These are phyloP conservation scores for Pampus argenteus DNA, from an alignment of 2,797 vertebrate species.

Conservation along the genomic window DNA sequence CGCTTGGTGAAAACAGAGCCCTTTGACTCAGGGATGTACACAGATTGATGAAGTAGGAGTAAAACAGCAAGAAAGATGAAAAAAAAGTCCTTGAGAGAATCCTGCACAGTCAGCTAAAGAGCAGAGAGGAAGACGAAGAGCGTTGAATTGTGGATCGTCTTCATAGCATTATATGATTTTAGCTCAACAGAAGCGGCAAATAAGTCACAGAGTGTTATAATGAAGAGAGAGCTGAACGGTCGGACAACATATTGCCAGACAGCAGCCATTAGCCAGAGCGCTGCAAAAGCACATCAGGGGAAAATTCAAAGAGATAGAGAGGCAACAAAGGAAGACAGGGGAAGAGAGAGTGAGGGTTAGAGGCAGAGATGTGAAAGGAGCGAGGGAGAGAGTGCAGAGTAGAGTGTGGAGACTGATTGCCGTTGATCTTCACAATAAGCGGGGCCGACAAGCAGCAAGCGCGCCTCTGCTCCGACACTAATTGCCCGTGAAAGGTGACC, in stretches of 20 bases:
- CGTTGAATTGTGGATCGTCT: constrained; percentile 15
- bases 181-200: constrained; percentile 52
- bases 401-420: constrained; percentile 84
- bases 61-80: constrained; percentile 18
- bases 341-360: constrained; percentile 70
- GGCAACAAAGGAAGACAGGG: constrained; percentile 70
- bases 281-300: constrained; percentile 78
- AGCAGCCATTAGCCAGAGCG: constrained; percentile 74
- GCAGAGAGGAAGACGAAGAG: constrained; percentile 11
- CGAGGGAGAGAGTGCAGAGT: constrained; percentile 69
- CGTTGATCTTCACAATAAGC: constrained; percentile 94
- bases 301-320: constrained; percentile 73
- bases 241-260: constrained; percentile 74
- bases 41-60: constrained; percentile 21
- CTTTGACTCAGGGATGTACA: constrained; percentile 20
- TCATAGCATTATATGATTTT: constrained; percentile 56
- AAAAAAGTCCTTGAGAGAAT: constrained; percentile 9
- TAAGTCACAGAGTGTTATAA: constrained; percentile 61
- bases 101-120: constrained; percentile 32
- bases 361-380: constrained; percentile 61
- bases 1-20: not conserved
- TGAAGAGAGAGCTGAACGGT: constrained; percentile 72
- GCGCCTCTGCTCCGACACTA: constrained; percentile 96
- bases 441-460: constrained; percentile 94
- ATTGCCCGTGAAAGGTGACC: constrained; percentile 99